Conservation (phyloP, 2,113 vertebrate species). For the Gasterosteus aculeatus region DNA sequence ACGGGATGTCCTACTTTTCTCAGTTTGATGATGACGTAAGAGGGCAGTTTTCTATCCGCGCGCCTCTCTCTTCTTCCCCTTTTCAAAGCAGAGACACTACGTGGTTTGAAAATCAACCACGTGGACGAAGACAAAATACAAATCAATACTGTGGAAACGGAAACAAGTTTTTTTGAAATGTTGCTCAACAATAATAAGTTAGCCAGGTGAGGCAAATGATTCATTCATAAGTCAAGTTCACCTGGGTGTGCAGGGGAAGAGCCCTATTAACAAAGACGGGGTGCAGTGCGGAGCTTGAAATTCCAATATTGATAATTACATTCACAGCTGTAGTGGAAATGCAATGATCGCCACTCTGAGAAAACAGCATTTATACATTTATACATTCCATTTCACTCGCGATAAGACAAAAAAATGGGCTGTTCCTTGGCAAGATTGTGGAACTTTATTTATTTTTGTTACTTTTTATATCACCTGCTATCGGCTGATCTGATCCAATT, state of each 20-base stretch:
- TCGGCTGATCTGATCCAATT: constrained; percentile 17
- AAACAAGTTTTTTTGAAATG: background rate
- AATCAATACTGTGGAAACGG: background rate
- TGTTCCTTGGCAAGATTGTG: background rate
- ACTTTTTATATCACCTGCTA: background rate
- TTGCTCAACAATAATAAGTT: background rate
- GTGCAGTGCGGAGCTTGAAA: background rate
- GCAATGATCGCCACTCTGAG: background rate
- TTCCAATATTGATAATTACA: background rate
- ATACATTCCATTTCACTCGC: background rate
- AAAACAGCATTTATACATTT: background rate
- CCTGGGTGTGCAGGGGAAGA: constrained; percentile 7
- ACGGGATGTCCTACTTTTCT: constrained; percentile 24
- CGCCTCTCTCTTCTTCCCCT: background rate
- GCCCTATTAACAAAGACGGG: background rate
- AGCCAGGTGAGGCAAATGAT: background rate
- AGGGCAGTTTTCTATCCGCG: background rate
- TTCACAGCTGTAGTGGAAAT: background rate
- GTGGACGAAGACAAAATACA: background rate
- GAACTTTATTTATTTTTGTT: background rate
- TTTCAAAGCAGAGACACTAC: background rate
- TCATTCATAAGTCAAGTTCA: constrained; percentile 38
- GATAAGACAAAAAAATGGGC: background rate
- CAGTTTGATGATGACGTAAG: constrained; percentile 16
- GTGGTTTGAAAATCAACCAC: background rate